phyloP scores from a whole-genome alignment of 30 jellyfish, hydroid and myxozoan species.

The Clytia hemisphaerica region DNA sequence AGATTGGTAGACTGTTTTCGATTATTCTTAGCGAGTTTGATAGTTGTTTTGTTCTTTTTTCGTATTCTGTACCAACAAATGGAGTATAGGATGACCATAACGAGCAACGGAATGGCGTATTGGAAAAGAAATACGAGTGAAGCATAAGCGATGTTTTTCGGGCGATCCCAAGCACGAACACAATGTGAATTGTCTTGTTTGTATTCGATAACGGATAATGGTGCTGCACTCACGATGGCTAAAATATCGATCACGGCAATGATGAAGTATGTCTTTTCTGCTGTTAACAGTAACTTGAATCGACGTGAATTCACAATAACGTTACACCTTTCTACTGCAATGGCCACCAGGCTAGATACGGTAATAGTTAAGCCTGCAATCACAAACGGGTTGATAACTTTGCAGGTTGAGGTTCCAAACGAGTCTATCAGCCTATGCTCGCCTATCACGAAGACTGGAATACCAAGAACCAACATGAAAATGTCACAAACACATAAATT shows the following conservation, averaged over 20 bases:
- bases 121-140: constrained; percentile 14
- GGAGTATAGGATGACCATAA: constrained; percentile 6
- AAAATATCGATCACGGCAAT: not conserved
- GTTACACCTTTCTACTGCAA: constrained; percentile 22
- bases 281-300: not conserved
- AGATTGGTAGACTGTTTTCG: constrained; percentile 1
- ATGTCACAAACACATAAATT: constrained; percentile 19
- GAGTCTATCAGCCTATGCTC: not conserved
- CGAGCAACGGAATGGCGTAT: constrained; percentile 5
- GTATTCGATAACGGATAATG: not conserved
- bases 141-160: not conserved
- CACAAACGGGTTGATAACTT: constrained; percentile 6
- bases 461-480: constrained; percentile 7
- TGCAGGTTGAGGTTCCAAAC: not conserved
- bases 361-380: constrained; percentile 1
- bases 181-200: not conserved
- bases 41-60: constrained; percentile 7
- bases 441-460: constrained; percentile 15
- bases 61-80: constrained; percentile 33
- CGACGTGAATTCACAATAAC: not conserved
- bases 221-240: constrained; percentile 1
- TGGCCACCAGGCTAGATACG: constrained; percentile 11
- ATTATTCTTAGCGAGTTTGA: not conserved
- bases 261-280: not conserved
- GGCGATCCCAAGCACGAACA: not conserved